A percentile compares a stretch with the other conserved stretches of the same genome.
These are phyloP conservation scores for Bombus affinis DNA, from an alignment of 1,140 invertebrate genomes.

Conservation along the genomic window DNA sequence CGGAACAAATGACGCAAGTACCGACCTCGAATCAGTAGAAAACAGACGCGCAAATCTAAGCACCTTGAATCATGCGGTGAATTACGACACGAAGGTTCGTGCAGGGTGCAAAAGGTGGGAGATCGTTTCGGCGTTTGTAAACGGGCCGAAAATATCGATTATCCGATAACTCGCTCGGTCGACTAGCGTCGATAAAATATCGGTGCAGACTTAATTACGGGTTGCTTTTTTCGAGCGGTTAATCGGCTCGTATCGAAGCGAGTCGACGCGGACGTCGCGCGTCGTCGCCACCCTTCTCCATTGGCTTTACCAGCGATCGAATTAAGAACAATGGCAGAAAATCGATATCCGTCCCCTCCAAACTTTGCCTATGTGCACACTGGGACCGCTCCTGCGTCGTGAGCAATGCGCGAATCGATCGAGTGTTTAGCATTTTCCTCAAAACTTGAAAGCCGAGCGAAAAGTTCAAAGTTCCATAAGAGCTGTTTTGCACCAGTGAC, in stretches of 20 bases:
- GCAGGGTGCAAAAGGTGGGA: conserved; percentile 55
- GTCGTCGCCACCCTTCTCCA: background rate
- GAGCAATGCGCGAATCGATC: conserved; percentile 4
- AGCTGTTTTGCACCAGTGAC: background rate
- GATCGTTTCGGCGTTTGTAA: conserved; percentile 23
- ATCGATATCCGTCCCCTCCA: conserved; percentile 35
- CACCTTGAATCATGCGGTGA: conserved; percentile 30
- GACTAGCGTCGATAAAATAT: conserved; percentile 33
- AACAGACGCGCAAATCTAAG: conserved; percentile 12
- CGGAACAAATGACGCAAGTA: conserved; percentile 22
- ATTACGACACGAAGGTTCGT: conserved; percentile 38
- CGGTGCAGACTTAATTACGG: conserved; percentile 58
- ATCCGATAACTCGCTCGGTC: conserved; percentile 58
- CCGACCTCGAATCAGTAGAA: conserved; percentile 40
- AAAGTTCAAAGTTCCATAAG: background rate
- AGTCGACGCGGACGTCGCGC: conserved; percentile 20
- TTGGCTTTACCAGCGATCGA: conserved; percentile 33
- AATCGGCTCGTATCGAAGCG: conserved; percentile 31
- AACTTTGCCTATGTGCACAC: background rate
- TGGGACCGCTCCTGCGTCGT: background rate
- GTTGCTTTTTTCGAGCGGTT: conserved; percentile 42
- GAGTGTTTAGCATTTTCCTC: conserved; percentile 4
- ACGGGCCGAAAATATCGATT: conserved; percentile 63
- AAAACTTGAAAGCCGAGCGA: background rate
- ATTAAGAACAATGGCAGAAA: conserved; percentile 48